Base-by-base conservation (phyloP, 2,797 vertebrate species). In the Tragopan temminckii region DNA sequence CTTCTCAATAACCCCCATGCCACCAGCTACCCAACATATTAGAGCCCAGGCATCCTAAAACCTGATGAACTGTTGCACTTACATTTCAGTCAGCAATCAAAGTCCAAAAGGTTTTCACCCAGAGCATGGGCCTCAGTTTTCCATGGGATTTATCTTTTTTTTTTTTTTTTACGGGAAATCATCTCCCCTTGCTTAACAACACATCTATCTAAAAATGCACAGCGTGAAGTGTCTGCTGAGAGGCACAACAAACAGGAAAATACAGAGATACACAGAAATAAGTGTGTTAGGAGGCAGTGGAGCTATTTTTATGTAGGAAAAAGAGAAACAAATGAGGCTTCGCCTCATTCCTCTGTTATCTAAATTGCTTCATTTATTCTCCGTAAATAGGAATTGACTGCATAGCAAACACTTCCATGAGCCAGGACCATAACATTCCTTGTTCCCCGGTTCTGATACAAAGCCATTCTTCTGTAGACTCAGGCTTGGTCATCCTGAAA, bases 311-410 rank as follows among this genome's bases (percentile, higher is more conserved):
- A 45, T 4, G 9, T 9, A 21, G 13, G 3, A 11, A 46, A 55
- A 16, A 36, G 5, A 59, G 6, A 70, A 15, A 46, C 3, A 66
- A 53, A 71, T 57, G 52, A 81, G 24, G 36, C 35, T 92, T 78
- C 24, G 24, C 63, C 72, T 90, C 4, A 1, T 94, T 93, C 78
- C 90, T 91, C 59, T 90, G 6, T 93, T 95, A 82, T 94, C 86
- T 91, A 90, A 75, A 82, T 66, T 53, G 16, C 48, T 89, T 85
- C n/a, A 66, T 81, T 88, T 93, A 71, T 89, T 87, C 80, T 53
- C 66, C 66, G 38, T 89, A 90, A 89, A 87, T 90, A 71, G 68
- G 35, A 91, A 89, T 82, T 64, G 69, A 40, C 64, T 82, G 62
- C 50, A 52, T 16, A 66, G 46, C 48, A 90, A 85, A 85, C 38